Conservation (phyloP, 2,113 vertebrate species). For the Pogonocichla stellata region DNA sequence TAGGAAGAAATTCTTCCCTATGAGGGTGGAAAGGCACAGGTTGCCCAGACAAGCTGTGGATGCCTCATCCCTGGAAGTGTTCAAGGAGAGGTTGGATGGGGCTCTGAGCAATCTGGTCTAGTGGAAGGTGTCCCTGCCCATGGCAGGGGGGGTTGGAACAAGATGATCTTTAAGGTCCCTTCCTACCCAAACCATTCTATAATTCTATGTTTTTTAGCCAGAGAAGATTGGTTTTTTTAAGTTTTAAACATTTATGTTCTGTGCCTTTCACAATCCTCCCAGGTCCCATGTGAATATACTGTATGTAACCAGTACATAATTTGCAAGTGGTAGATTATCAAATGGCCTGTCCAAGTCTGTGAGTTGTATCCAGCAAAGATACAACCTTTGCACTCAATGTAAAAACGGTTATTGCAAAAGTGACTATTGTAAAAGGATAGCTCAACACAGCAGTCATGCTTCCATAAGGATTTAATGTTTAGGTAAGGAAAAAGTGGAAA, state of each 20-base stretch:
- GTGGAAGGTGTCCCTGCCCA: not conserved
- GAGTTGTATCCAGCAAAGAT: not conserved
- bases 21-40: not conserved
- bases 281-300: not conserved
- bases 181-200: not conserved
- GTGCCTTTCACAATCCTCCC: not conserved
- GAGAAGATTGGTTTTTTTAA: not conserved
- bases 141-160: fast-evolving
- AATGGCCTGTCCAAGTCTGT: fast-evolving
- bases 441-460: not conserved
- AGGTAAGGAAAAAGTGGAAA: not conserved
- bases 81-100: not conserved
- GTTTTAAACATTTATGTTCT: not conserved
- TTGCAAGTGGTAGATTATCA: not conserved
- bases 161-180: not conserved
- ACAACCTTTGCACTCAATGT: not conserved
- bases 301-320: fast-evolving
- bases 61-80: not conserved
- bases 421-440: not conserved
- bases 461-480: not conserved
- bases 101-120: not conserved
- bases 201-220: not conserved
- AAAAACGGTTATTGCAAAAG: not conserved
- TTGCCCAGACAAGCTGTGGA: not conserved
- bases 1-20: not conserved